Base-by-base conservation (phyloP, 2,888 invertebrate species). In the Drosophila kanekoi region DNA sequence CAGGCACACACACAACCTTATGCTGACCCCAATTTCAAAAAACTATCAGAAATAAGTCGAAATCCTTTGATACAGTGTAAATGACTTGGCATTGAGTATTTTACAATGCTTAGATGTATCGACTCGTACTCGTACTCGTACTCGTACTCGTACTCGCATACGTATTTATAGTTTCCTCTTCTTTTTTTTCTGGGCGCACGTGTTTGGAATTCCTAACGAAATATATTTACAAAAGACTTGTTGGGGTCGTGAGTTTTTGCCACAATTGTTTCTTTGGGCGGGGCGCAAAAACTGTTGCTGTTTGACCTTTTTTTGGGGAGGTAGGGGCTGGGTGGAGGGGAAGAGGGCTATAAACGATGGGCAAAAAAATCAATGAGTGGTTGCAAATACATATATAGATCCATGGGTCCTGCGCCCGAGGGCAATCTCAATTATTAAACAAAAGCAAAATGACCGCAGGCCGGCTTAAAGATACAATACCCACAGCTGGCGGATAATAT, bases 401-500 rank as follows among this genome's bases (percentile, higher is more conserved):
- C 20, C 23, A 4, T 48, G 16, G 47, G 37, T 38, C 11, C 11
- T 32, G 35, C 13, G 20, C 28, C 38, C 3, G 14, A 2, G 16
- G 60, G 43, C 33, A 9, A 47, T 37, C 61, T 67, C 69, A 64
- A 70, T 72, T 76, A 78, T 81, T 78, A 73, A 81, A 76, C 79
- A 76, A 69, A 59, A 58, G 56, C 61, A 66, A 58, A 48, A 20
- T 67, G 57, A 54, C 84, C 79, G 58, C 66, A 52, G 71, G 66
- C 59, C 11, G 28, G 47, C 67, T 69, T 72, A 48, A 70, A 77
- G 77, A 70, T 40, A 49, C 59, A 68, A 67, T 32, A 56, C 67
- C 67, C 65, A 28, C 79, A 81, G 79, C 76, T 68, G 79, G 41
- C 54, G 49, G 45, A 64, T 68, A 77, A 77, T 68, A 62, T 72